These are phyloP conservation scores for Danaus melanippus DNA, from an alignment of 1,140 invertebrate genomes.

Conservation along the genomic window DNA sequence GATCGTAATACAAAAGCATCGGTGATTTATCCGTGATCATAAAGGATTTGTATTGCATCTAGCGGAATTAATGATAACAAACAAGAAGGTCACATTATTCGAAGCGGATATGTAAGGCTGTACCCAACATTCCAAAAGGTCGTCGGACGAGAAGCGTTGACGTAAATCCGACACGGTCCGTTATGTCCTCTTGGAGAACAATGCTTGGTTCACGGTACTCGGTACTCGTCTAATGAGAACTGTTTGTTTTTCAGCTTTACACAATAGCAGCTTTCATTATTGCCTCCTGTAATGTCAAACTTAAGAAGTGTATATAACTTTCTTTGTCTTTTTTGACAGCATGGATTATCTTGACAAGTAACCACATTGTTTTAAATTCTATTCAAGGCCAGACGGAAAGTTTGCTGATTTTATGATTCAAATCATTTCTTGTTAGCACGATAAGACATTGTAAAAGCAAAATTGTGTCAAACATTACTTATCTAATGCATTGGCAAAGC, in stretches of 20 bases:
- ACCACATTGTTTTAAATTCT: no score
- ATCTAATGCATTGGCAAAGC: conserved; percentile 9
- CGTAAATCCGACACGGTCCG: conserved; percentile 66
- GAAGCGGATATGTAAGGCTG: conserved; percentile 14
- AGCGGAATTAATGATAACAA: background rate
- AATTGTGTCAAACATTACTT: conserved; percentile 7
- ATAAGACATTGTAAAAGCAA: conserved; percentile 10
- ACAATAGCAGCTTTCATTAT: conserved; percentile 62
- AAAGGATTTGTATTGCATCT: no score
- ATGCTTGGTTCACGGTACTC: conserved; percentile 58
- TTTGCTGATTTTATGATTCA: no score
- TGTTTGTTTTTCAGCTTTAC: conserved; percentile 66
- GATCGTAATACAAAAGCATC: no score
- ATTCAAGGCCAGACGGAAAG: no score
- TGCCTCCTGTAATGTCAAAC: conserved; percentile 38
- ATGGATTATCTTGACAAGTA: conserved; percentile 6
- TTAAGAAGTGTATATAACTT: conserved; percentile 45
- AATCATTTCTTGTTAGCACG: no score
- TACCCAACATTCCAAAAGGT: conserved; percentile 34
- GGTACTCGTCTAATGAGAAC: conserved; percentile 65
- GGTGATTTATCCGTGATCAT: no score
- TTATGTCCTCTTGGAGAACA: conserved; percentile 64
- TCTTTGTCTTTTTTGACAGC: conserved; percentile 18
- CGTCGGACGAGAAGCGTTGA: conserved; percentile 45
- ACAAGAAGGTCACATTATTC: conserved; percentile 15